Conservation (phyloP, 2,888 invertebrate species). For the Rhopalosiphum nymphaeae region DNA sequence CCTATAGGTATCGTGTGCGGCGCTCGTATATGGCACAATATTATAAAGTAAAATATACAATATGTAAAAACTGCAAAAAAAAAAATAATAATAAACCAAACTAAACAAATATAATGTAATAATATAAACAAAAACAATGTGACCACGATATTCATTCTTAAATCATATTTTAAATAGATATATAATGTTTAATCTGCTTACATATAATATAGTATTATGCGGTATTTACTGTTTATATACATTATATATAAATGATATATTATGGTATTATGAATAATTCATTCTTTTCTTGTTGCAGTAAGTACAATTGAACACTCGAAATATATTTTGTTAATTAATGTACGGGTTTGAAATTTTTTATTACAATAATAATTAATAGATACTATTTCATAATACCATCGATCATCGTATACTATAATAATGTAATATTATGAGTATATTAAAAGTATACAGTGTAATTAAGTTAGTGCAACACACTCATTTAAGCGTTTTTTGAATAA, state of each 20-base stretch:
- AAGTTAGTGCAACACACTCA: neutral
- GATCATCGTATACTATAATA: neutral
- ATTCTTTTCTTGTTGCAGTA: neutral
- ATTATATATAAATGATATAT: neutral
- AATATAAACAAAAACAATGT: conserved; percentile 51
- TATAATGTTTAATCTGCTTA: neutral
- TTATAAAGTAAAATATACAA: neutral
- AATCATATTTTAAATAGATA: conserved; percentile 44
- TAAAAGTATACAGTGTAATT: neutral
- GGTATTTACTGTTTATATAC: neutral
- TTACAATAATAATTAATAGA: neutral
- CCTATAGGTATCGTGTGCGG: neutral
- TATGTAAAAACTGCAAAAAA: neutral
- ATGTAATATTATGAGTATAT: neutral
- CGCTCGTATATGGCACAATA: neutral
- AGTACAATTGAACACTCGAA: neutral
- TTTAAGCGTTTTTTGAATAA: neutral
- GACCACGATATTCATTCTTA: conserved; percentile 60
- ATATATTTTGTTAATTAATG: neutral
- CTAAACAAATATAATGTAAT: neutral
- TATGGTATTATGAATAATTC: neutral
- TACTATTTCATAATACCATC: neutral
- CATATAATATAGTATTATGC: neutral
- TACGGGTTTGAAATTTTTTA: neutral
- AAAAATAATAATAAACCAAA: neutral